Conservation (phyloP, 2,113 vertebrate genomes). For the Barbus barbus region DNA sequence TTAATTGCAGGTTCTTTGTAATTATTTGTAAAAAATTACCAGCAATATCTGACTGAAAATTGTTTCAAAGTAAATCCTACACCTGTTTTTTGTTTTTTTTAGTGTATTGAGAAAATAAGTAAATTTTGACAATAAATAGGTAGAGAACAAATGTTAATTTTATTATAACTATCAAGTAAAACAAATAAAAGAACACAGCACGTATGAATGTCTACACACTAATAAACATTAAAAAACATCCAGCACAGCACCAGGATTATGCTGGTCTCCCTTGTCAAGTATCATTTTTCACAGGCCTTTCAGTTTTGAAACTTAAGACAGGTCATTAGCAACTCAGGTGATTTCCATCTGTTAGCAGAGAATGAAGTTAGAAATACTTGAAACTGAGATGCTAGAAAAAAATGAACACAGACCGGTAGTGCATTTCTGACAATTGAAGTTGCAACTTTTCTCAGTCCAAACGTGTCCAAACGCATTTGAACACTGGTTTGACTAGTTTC, state of each 20-base stretch:
- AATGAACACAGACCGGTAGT: too few relatives aligned
- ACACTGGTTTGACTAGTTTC: not conserved
- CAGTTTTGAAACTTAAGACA: not conserved
- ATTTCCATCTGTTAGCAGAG: not conserved
- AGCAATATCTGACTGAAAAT: too few relatives aligned
- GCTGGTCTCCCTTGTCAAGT: conserved; percentile 7
- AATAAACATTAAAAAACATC: conserved; percentile 10
- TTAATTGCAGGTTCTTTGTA: too few relatives aligned
- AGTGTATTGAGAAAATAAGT: not conserved
- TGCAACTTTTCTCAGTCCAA: conserved; percentile 1
- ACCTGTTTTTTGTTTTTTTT: too few relatives aligned
- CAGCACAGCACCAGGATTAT: not conserved
- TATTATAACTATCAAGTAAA: conserved; percentile 15
- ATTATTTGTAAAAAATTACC: too few relatives aligned
- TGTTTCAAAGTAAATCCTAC: too few relatives aligned
- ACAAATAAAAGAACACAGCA: conserved; percentile 19
- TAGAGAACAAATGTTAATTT: conserved; percentile 13
- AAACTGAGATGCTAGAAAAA: conserved; percentile 15
- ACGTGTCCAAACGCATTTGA: not conserved
- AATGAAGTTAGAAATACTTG: conserved; percentile 1
- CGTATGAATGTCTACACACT: not conserved
- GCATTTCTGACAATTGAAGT: not conserved
- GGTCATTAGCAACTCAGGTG: not conserved
- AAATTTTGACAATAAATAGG: not conserved
- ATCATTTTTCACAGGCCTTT: not conserved